phyloP scores from a whole-genome alignment of 1,140 invertebrate genomes.

The Zaprionus capensis region DNA sequence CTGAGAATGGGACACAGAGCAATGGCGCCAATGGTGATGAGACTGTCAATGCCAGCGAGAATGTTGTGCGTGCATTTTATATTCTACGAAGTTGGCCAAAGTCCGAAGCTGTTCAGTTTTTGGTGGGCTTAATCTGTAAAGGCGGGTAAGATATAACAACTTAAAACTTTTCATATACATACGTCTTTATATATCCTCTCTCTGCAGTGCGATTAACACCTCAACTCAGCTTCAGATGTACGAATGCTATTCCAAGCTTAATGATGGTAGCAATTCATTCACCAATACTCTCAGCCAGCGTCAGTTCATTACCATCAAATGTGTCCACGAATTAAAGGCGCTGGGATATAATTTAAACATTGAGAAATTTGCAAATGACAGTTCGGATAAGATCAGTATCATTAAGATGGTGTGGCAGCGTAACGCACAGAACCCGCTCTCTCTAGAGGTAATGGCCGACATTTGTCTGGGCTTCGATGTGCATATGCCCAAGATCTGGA shows the following conservation, averaged over 20 bases:
- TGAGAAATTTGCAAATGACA: constrained; percentile 71
- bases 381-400: constrained; percentile 77
- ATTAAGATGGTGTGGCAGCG: constrained; percentile 81
- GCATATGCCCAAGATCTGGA: constrained; percentile 80
- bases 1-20: constrained; percentile 36
- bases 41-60: constrained; percentile 61
- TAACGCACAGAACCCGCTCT: constrained; percentile 74
- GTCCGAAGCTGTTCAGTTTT: constrained; percentile 63
- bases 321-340: constrained; percentile 77
- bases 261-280: constrained; percentile 74
- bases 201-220: constrained; percentile 67
- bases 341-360: constrained; percentile 80
- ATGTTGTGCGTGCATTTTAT: constrained; percentile 78
- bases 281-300: constrained; percentile 70
- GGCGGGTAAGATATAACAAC: constrained; percentile 62
- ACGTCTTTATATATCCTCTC: neutral
- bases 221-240: constrained; percentile 80
- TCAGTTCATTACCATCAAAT: constrained; percentile 80
- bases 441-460: constrained; percentile 77
- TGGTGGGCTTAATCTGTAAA: constrained; percentile 68
- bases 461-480: constrained; percentile 82
- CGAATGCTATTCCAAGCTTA: constrained; percentile 79
- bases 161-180: neutral
- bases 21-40: constrained; percentile 28
- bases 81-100: constrained; percentile 76